These are phyloP conservation scores for Rhynchonycteris naso DNA, from an alignment of 2,797 vertebrate species.

Conservation along the genomic window DNA sequence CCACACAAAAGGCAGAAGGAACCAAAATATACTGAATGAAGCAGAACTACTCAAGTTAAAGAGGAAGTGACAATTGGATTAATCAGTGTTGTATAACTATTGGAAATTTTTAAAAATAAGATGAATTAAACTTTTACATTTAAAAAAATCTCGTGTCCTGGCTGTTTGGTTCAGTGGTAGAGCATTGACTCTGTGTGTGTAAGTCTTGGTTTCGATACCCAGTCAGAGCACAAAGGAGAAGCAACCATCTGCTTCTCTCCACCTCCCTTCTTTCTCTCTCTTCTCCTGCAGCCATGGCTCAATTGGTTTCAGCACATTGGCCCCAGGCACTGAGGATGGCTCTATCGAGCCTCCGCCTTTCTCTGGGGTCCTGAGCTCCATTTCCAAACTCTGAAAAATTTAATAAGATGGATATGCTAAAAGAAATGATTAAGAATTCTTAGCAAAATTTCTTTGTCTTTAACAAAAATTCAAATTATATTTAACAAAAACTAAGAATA, in stretches of 20 bases:
- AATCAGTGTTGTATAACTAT: neutral
- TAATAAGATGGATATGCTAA: neutral
- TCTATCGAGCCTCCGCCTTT: too few species aligned
- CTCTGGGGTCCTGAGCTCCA: neutral
- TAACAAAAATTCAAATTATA: neutral
- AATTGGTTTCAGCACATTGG: too few species aligned
- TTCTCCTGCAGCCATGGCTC: too few species aligned
- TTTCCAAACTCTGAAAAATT: neutral
- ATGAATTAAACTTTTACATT: neutral
- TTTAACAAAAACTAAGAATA: conserved; percentile 8
- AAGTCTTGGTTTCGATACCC: too few species aligned
- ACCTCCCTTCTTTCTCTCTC: too few species aligned
- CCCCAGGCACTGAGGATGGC: too few species aligned
- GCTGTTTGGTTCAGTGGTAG: too few species aligned
- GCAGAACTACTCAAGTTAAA: neutral
- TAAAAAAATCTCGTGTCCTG: neutral
- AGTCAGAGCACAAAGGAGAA: too few species aligned
- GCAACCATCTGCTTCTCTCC: too few species aligned
- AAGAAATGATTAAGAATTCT: neutral
- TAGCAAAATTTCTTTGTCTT: neutral
- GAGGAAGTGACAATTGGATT: neutral
- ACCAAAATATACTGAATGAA: neutral
- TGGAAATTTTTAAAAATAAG: neutral
- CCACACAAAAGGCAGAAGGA: neutral
- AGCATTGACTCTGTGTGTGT: too few species aligned